Evolutionary conservation across 2,888 invertebrate genomes (phyloP).

Genomic region (Sesia bembeciformis): DNA sequence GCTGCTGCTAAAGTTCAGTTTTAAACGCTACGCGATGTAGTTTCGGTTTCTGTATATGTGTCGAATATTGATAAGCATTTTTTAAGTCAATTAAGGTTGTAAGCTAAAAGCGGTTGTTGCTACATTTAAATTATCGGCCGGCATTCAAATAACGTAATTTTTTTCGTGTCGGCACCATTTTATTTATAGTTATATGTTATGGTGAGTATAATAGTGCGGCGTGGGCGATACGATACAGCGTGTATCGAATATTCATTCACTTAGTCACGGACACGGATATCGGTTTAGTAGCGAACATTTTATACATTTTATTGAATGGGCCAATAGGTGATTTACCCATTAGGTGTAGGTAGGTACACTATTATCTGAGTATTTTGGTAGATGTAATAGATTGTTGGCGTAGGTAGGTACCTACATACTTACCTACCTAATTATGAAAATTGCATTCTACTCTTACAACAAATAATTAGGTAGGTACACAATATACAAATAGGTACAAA

Average conservation of each 20-base stretch:
- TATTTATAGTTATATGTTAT: slow-evolving; percentile 65
- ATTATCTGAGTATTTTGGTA: too few relatives aligned
- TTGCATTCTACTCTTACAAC: too few relatives aligned
- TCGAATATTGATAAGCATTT: slow-evolving; percentile 68
- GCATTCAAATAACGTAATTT: slow-evolving; percentile 74
- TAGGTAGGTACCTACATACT: too few relatives aligned
- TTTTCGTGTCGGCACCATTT: slow-evolving; percentile 72
- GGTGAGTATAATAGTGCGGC: slow-evolving; percentile 43
- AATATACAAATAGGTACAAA: too few relatives aligned
- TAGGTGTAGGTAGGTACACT: too few relatives aligned
- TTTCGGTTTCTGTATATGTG: slow-evolving; percentile 25
- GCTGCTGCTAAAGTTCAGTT: slow-evolving; percentile 25
- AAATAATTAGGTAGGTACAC: too few relatives aligned
- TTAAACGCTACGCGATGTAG: slow-evolving; percentile 12
- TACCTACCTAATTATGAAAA: too few relatives aligned
- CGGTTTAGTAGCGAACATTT: slow-evolving; percentile 26
- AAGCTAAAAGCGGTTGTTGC: slow-evolving; percentile 75
- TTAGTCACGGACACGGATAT: slow-evolving; percentile 42
- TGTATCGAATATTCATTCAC: slow-evolving; percentile 40
- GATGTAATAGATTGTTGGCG: too few relatives aligned
- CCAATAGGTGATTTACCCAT: not conserved
- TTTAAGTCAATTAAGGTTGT: slow-evolving; percentile 75
- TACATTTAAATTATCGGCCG: slow-evolving; percentile 74
- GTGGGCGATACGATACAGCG: slow-evolving; percentile 26
- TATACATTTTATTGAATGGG: slow-evolving; percentile 22